Conservation (phyloP, 2,888 invertebrate genomes). For the Hoplodrina blanda region DNA sequence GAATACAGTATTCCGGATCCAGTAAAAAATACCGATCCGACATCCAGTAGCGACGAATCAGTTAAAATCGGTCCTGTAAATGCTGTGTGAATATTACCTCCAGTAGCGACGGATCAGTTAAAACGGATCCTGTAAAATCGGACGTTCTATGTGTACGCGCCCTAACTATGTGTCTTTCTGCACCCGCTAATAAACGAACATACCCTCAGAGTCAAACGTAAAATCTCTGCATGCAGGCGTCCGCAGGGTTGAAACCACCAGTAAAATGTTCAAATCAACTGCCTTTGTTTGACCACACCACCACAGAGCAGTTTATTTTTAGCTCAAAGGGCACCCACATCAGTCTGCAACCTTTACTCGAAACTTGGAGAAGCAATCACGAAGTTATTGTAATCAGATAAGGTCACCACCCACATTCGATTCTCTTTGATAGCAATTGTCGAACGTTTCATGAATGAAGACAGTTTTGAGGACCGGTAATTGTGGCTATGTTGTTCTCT, state of each 20-base stretch:
- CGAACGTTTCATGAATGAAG: background rate
- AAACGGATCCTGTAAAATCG: no score
- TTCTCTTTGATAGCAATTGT: constrained; percentile 7
- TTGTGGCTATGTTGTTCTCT: no score
- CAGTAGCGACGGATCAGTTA: no score
- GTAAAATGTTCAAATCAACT: constrained; percentile 5
- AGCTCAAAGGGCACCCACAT: constrained; percentile 34
- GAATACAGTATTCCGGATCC: no score
- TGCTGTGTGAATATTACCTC: no score
- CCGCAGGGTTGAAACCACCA: background rate
- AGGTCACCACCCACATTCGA: background rate
- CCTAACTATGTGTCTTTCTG: no score
- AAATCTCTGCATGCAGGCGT: constrained; percentile 7
- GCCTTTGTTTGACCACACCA: background rate
- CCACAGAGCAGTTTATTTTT: constrained; percentile 17
- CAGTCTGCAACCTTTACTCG: constrained; percentile 3
- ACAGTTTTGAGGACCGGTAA: no score
- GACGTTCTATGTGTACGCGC: no score
- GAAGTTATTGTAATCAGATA: constrained; percentile 10
- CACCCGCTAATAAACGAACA: background rate
- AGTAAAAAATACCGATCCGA: no score
- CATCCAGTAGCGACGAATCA: no score
- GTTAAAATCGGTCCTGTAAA: no score
- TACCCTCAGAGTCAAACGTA: background rate
- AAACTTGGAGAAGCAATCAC: constrained; percentile 27